Conservation (phyloP, 2,888 invertebrate genomes). For the Euplagia quadripunctaria region DNA sequence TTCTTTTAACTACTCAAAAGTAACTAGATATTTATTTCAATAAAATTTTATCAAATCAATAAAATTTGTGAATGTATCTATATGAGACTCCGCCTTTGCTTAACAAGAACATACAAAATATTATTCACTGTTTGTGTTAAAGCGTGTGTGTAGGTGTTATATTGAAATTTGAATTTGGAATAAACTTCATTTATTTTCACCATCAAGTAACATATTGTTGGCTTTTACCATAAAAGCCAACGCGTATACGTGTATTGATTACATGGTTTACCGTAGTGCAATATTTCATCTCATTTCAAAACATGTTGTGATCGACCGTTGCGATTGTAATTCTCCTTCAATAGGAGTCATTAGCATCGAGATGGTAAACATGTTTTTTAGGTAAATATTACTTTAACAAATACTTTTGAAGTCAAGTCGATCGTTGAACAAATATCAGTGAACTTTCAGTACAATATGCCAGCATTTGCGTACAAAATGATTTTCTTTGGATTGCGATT, state of each 20-base stretch:
- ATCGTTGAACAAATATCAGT: conserved; percentile 26
- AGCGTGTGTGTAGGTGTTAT: too few species aligned
- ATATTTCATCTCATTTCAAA: conserved; percentile 30
- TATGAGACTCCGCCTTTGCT: background rate
- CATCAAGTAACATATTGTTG: background rate
- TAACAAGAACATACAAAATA: background rate
- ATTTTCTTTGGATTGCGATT: background rate
- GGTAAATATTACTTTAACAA: conserved; percentile 29
- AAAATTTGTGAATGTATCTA: too few species aligned
- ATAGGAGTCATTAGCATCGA: conserved; percentile 37
- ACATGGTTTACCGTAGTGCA: background rate
- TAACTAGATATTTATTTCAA: too few species aligned
- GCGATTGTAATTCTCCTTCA: conserved; percentile 27
- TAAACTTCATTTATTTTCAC: background rate
- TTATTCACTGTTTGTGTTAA: background rate
- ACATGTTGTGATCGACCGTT: conserved; percentile 29
- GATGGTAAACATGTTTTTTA: conserved; percentile 38
- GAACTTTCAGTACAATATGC: conserved; percentile 16
- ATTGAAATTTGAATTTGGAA: background rate
- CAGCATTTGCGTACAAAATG: background rate
- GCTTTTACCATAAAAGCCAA: background rate
- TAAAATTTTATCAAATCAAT: background rate
- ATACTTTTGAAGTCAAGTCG: conserved; percentile 28
- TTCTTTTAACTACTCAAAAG: too few species aligned
- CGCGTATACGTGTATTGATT: background rate